A percentile compares a stretch with the other conserved stretches of the same genome.
These are phyloP conservation scores for Pollachius pollachius DNA, from an alignment of 2,113 vertebrate genomes.

Conservation along the genomic window DNA sequence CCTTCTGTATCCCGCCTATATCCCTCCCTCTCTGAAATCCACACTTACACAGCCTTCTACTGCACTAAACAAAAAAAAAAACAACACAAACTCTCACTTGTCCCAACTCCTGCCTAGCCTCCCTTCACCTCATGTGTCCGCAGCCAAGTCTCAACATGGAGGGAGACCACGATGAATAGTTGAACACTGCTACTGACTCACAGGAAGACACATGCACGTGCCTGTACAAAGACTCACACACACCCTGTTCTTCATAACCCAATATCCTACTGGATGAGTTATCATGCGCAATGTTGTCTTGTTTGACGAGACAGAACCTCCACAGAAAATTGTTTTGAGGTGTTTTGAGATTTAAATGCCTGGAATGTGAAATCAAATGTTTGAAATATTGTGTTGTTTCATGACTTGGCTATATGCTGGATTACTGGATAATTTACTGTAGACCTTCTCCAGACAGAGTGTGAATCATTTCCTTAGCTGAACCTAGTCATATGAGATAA, in stretches of 20 bases:
- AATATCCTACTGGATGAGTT: too few relatives aligned
- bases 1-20: background rate
- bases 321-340: too few relatives aligned
- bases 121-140: background rate
- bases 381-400: too few relatives aligned
- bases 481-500: conserved; percentile 34
- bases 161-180: background rate
- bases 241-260: too few relatives aligned
- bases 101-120: background rate
- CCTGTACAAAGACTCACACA: background rate
- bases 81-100: conserved; percentile 1
- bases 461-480: conserved; percentile 58
- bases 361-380: too few relatives aligned
- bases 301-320: too few relatives aligned
- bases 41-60: conserved; percentile 4
- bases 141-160: background rate
- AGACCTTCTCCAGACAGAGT: background rate
- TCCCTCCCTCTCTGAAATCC: background rate
- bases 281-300: too few relatives aligned
- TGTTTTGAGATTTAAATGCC: too few relatives aligned
- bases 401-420: background rate
- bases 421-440: background rate
- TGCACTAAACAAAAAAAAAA: background rate
- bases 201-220: background rate
- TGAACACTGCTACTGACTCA: background rate